Percentiles rank a stretch among this genome's conserved stretches.
phyloP scores from a whole-genome alignment of 2,888 invertebrate genomes.

The Orthosia gothica region DNA sequence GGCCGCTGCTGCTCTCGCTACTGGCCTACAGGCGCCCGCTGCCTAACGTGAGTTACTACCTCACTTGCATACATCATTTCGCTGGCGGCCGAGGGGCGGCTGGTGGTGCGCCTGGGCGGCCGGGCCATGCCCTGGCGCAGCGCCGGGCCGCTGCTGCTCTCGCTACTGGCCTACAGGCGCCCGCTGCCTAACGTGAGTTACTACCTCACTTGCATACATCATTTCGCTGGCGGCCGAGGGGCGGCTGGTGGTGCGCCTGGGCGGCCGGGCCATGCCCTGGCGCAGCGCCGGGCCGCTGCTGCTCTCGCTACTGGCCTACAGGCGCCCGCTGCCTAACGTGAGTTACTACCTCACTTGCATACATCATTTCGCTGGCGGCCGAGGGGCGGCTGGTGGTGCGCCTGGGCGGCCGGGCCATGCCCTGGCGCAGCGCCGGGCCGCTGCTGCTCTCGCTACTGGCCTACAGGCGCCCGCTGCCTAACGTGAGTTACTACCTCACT shows the following conservation, averaged over 20 bases:
- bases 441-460: constrained; percentile 97
- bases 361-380: constrained; percentile 78
- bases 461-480: constrained; percentile 96
- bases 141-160: constrained; percentile 97
- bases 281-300: constrained; percentile 97
- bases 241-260: constrained; percentile 96
- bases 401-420: constrained; percentile 97
- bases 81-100: constrained; percentile 95
- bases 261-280: constrained; percentile 98
- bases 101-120: constrained; percentile 96
- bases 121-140: constrained; percentile 98
- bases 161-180: constrained; percentile 96
- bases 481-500: constrained; percentile 86
- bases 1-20: constrained; percentile 97
- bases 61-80: too few relatives aligned
- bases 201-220: too few relatives aligned
- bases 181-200: constrained; percentile 94
- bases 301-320: constrained; percentile 96
- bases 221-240: constrained; percentile 93
- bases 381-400: constrained; percentile 96
- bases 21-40: constrained; percentile 97
- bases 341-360: constrained; percentile 66
- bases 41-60: constrained; percentile 92
- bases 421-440: constrained; percentile 98
- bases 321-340: constrained; percentile 96